Conservation (phyloP, 2,888 invertebrate species). For the Limnephilus marmoratus region DNA sequence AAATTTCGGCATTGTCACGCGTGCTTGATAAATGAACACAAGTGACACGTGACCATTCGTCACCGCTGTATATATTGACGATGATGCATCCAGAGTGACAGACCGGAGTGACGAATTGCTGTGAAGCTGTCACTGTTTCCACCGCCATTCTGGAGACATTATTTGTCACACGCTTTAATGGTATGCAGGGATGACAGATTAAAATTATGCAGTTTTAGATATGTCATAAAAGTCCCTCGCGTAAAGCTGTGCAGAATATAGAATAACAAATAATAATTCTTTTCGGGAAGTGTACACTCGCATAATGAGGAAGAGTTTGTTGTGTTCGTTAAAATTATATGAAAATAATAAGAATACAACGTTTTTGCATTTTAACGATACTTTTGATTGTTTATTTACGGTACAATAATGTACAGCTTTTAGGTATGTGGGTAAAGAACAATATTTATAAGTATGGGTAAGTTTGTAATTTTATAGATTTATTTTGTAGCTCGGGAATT, state of each 20-base stretch:
- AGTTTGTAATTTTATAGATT: no score
- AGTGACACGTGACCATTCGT: constrained; percentile 26
- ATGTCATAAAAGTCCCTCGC: no score
- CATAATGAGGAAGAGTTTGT: background rate
- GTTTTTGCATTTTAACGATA: no score
- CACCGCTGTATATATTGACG: constrained; percentile 29
- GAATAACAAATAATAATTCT: background rate
- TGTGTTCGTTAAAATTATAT: no score
- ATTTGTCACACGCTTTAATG: background rate
- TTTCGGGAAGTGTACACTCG: background rate
- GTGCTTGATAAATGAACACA: background rate
- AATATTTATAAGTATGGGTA: no score
- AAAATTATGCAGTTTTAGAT: background rate
- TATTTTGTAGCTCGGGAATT: no score
- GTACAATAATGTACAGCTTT: no score
- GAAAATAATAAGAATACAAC: no score
- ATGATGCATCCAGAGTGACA: background rate
- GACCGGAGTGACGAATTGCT: background rate
- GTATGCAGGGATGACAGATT: background rate
- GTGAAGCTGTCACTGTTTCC: background rate
- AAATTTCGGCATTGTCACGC: background rate
- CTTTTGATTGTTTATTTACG: no score
- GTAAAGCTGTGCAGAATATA: background rate
- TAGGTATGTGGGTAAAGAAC: no score
- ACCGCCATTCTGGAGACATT: background rate